Evolutionary conservation across 2,113 vertebrate species (phyloP).

Genomic region (Fregata magnificens): DNA sequence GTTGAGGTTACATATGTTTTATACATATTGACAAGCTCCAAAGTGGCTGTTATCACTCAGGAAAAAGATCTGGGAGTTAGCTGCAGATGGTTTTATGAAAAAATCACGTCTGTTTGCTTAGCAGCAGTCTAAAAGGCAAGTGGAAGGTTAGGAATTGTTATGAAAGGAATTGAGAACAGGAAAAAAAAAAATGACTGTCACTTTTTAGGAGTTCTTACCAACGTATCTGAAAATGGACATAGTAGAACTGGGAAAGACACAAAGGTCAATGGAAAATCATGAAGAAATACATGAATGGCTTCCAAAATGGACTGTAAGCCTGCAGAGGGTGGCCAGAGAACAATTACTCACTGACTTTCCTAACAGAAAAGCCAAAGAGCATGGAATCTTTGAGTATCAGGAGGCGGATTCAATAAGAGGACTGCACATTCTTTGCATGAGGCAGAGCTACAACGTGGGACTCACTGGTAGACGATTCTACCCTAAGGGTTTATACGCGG

Average conservation of each 20-base stretch:
- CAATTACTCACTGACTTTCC: neutral
- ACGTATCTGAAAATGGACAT: neutral
- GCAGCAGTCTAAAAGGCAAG: neutral
- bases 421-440: neutral
- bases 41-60: neutral
- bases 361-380: neutral
- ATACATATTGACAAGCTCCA: too few species aligned
- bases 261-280: neutral
- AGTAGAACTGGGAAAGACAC: neutral
- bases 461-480: neutral
- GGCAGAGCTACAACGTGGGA: accelerated
- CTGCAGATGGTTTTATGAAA: neutral
- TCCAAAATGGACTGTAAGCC: neutral
- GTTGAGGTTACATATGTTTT: neutral
- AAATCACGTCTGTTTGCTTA: neutral
- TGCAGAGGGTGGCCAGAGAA: neutral
- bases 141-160: neutral
- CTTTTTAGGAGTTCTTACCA: neutral
- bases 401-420: neutral
- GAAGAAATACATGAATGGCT: neutral
- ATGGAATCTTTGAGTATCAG: neutral
- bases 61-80: neutral
- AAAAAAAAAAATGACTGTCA: neutral
- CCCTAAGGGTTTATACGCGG: neutral
- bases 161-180: neutral